These are phyloP conservation scores for Hypocryptadius cinnamomeus DNA, from an alignment of 2,113 vertebrate species.

Conservation along the genomic window DNA sequence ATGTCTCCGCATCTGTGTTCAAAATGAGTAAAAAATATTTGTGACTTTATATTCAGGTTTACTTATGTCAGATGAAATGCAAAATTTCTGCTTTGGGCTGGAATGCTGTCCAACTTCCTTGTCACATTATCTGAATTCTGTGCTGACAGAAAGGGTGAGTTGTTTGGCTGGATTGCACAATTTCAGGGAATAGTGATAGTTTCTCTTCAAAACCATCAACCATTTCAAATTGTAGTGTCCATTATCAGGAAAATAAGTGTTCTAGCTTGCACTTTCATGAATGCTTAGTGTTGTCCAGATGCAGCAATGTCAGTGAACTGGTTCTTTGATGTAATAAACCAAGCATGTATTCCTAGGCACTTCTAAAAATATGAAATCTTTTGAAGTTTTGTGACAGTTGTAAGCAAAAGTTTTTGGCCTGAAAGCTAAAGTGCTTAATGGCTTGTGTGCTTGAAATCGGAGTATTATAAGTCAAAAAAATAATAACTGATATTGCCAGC, in stretches of 20 bases:
- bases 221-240: neutral
- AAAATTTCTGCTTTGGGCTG: neutral
- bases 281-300: neutral
- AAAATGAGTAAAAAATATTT: neutral
- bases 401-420: neutral
- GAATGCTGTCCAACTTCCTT: neutral
- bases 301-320: neutral
- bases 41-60: neutral
- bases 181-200: neutral
- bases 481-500: neutral
- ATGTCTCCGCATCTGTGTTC: neutral
- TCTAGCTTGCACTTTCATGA: neutral
- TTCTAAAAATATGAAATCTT: neutral
- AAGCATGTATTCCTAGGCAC: neutral
- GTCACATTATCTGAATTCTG: neutral
- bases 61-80: neutral
- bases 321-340: neutral
- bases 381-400: neutral
- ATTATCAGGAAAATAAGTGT: neutral
- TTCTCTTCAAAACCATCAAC: neutral
- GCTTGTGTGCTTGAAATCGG: neutral
- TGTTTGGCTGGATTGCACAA: neutral
- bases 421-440: neutral
- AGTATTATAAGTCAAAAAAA: neutral
- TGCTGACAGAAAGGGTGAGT: neutral